A percentile compares a stretch with the other conserved stretches of the same genome.
Evolutionary conservation across 2,797 vertebrate genomes (phyloP).

Genomic region (Scolopax rusticola): DNA sequence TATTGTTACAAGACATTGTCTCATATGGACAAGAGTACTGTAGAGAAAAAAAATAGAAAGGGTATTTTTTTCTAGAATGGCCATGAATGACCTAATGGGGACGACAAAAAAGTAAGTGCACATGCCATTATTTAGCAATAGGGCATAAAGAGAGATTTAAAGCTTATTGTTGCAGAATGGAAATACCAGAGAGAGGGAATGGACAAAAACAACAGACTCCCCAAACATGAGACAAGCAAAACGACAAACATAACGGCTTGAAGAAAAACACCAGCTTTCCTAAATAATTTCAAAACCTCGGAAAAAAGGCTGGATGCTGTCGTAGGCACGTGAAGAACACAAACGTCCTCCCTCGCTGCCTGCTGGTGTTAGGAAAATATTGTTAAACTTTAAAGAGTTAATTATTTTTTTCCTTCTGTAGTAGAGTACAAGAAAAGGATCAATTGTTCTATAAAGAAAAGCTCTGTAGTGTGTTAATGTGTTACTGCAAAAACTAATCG

Average conservation of each 20-base stretch:
- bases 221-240: slow-evolving; percentile 87
- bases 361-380: slow-evolving; percentile 70
- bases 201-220: slow-evolving; percentile 86
- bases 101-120: slow-evolving; percentile 91
- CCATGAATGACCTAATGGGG: slow-evolving; percentile 95
- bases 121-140: slow-evolving; percentile 93
- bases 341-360: slow-evolving; percentile 24
- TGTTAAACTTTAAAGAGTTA: slow-evolving; percentile 84
- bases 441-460: slow-evolving; percentile 86
- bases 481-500: slow-evolving; percentile 87
- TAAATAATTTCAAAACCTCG: slow-evolving; percentile 46
- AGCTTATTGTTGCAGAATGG: slow-evolving; percentile 85
- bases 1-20: slow-evolving; percentile 99
- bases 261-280: slow-evolving; percentile 57
- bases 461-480: slow-evolving; percentile 87
- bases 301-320: slow-evolving; percentile 49
- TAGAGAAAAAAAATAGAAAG: slow-evolving; percentile 84
- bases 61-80: slow-evolving; percentile 89
- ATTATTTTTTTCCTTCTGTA: slow-evolving; percentile 77
- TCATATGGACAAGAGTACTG: slow-evolving; percentile 91
- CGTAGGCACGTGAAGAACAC: slow-evolving; percentile 23
- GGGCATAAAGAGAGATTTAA: slow-evolving; percentile 89
- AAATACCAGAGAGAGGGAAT: slow-evolving; percentile 82
- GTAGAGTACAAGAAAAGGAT: slow-evolving; percentile 83
- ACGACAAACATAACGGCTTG: slow-evolving; percentile 72